phyloP scores from a whole-genome alignment of 2,113 vertebrate species.

The Megaceryle torquata region DNA sequence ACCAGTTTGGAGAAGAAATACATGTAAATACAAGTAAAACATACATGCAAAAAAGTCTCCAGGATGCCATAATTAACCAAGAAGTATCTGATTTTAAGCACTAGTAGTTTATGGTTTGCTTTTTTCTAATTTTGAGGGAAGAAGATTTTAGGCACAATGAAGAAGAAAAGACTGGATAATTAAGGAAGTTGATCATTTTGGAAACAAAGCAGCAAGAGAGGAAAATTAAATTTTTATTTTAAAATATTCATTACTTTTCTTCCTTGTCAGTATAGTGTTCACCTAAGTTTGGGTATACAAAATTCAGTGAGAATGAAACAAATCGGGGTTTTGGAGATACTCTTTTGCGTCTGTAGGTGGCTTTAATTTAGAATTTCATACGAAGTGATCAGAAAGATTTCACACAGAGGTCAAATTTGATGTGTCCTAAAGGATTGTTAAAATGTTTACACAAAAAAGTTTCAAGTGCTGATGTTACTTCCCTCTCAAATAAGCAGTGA shows the following conservation, averaged over 20 bases:
- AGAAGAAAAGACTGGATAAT: background rate
- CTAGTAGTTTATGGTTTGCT: background rate
- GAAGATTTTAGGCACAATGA: background rate
- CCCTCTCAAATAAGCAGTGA: background rate
- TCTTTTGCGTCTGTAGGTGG: background rate
- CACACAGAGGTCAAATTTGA: rapidly evolving
- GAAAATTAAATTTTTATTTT: background rate
- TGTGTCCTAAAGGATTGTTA: background rate
- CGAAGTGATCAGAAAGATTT: background rate
- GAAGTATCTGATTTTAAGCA: background rate
- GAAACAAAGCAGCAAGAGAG: rapidly evolving
- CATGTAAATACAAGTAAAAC: background rate
- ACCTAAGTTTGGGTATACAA: background rate
- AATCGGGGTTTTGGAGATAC: rapidly evolving
- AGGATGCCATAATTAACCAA: background rate
- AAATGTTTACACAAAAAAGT: background rate
- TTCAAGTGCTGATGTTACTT: background rate
- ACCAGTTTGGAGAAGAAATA: background rate
- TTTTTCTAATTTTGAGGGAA: background rate
- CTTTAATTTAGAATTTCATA: background rate
- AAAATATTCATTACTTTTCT: background rate
- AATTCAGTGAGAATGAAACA: background rate
- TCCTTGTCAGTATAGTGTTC: background rate
- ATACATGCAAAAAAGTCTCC: background rate
- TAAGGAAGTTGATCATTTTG: background rate